phyloP scores from a whole-genome alignment of 2,113 vertebrate species.

The Sebastes fasciatus region DNA sequence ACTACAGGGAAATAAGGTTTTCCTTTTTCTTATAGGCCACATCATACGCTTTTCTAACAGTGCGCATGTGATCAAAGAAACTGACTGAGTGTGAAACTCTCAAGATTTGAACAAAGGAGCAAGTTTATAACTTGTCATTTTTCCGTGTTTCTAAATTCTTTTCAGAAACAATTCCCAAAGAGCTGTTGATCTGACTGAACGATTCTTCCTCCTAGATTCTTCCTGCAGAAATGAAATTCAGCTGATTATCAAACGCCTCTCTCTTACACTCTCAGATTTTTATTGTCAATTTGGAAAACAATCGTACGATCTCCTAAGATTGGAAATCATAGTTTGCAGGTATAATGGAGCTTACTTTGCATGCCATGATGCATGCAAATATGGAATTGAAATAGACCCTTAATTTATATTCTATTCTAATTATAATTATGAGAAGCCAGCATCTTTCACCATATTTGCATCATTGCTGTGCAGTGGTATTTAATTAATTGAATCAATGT shows the following conservation, averaged over 20 bases:
- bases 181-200: neutral
- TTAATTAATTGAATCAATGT: neutral
- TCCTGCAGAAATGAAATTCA: neutral
- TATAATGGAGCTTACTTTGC: neutral
- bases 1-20: neutral
- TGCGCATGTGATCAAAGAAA: conserved; percentile 2
- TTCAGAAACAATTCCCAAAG: neutral
- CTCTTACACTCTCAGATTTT: neutral
- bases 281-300: neutral
- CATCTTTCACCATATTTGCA: neutral
- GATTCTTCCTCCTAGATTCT: neutral
- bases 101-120: neutral
- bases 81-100: neutral
- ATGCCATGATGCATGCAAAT: neutral
- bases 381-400: neutral
- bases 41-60: neutral
- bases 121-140: neutral
- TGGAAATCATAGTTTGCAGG: neutral
- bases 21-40: neutral
- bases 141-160: neutral
- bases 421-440: neutral
- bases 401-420: neutral
- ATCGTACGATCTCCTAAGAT: neutral
- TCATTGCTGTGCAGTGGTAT: neutral
- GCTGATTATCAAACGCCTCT: neutral